Evolutionary conservation across 2,888 invertebrate genomes (phyloP).

Genomic region (Agrilus mali): DNA sequence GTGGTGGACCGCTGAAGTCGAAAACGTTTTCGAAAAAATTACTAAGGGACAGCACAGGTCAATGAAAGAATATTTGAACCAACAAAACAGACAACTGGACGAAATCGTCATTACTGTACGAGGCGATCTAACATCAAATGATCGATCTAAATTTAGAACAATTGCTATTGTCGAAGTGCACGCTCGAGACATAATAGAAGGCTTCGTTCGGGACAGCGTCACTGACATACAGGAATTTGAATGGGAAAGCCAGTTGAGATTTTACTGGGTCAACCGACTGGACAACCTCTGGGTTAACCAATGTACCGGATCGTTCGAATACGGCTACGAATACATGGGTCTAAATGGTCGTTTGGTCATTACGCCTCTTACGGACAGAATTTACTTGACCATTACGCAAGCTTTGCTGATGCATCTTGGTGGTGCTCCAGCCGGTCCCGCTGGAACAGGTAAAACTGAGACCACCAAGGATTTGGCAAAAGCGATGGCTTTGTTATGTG

Average conservation of each 20-base stretch:
- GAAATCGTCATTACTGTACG: constrained; percentile 68
- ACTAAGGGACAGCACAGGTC: constrained; percentile 67
- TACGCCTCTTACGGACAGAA: constrained; percentile 84
- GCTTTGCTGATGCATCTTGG: constrained; percentile 85
- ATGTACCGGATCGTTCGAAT: constrained; percentile 77
- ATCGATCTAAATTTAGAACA: constrained; percentile 77
- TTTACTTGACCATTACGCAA: constrained; percentile 86
- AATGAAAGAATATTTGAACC: constrained; percentile 78
- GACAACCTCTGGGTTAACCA: constrained; percentile 75
- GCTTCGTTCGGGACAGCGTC: constrained; percentile 67
- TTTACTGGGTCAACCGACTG: constrained; percentile 76
- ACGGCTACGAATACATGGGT: constrained; percentile 94
- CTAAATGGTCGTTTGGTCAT: constrained; percentile 82
- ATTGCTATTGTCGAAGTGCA: constrained; percentile 87
- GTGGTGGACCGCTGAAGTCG: constrained; percentile 95
- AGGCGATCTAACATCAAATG: constrained; percentile 62
- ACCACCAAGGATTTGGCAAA: constrained; percentile 87
- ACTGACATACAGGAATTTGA: constrained; percentile 76
- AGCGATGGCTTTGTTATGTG: constrained; percentile 68
- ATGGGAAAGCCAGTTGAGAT: constrained; percentile 88
- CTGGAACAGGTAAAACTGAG: constrained; percentile 83
- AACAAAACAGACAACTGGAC: constrained; percentile 70
- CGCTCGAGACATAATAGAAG: constrained; percentile 80
- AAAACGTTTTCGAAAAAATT: constrained; percentile 69
- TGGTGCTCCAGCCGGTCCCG: constrained; percentile 78